Evolutionary conservation across 2,888 invertebrate genomes (phyloP).

Genomic region (Trichogramma dendrolimi): DNA sequence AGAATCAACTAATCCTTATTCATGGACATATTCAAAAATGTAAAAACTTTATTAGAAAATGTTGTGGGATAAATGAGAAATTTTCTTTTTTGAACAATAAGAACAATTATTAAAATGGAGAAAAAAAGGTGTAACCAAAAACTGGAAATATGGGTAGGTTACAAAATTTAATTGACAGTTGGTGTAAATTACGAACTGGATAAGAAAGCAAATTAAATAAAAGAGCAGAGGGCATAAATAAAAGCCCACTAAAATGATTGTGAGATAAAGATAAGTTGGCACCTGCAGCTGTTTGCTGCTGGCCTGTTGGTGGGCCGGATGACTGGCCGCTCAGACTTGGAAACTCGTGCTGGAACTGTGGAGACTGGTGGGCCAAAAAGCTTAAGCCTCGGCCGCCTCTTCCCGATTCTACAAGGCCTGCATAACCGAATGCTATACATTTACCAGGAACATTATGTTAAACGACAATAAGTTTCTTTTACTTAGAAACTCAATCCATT

Average conservation of each 20-base stretch:
- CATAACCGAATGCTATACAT: slow-evolving; percentile 51
- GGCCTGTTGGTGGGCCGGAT: slow-evolving; percentile 36
- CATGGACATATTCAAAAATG: no score
- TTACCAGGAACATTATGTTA: no score
- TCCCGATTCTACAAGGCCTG: slow-evolving; percentile 61
- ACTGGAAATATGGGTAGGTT: slow-evolving; percentile 6
- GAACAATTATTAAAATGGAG: slow-evolving; percentile 12
- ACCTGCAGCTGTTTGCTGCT: slow-evolving; percentile 32
- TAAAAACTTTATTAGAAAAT: no score
- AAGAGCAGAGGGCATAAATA: background rate
- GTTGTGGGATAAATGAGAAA: no score
- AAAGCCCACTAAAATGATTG: slow-evolving; percentile 46
- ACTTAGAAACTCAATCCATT: no score
- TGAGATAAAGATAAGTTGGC: slow-evolving; percentile 46
- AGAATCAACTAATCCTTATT: no score
- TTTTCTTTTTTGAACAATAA: background rate
- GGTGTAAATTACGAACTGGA: background rate
- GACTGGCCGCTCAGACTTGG: slow-evolving; percentile 64
- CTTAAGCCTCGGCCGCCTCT: slow-evolving; percentile 45
- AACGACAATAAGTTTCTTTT: no score
- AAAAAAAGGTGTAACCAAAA: slow-evolving; percentile 15
- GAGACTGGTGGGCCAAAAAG: slow-evolving; percentile 66
- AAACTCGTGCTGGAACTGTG: slow-evolving; percentile 95
- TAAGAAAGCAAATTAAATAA: background rate
- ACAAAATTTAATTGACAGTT: slow-evolving; percentile 15